Conservation (phyloP, 2,113 vertebrate genomes). For the Notarius lentiginosus region DNA sequence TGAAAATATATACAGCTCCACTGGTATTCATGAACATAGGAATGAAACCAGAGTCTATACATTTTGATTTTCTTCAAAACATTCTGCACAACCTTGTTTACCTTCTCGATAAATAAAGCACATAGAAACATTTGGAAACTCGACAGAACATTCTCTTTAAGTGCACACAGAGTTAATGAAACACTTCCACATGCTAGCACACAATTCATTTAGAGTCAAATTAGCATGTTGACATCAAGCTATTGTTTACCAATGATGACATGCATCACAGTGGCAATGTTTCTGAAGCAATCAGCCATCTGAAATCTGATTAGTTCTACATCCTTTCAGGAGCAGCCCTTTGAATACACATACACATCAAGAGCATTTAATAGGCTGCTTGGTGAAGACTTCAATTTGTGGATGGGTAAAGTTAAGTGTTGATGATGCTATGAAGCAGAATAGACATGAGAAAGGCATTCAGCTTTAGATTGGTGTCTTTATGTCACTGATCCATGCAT, state of each 20-base stretch:
- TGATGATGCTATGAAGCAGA: neutral
- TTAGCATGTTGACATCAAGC: neutral
- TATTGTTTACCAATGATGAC: neutral
- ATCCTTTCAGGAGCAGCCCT: neutral
- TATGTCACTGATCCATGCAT: neutral
- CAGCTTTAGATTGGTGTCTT: neutral
- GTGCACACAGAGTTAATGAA: neutral
- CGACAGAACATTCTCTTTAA: neutral
- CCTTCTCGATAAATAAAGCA: too few relatives aligned
- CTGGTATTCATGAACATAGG: neutral
- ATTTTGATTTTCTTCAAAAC: neutral
- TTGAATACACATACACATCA: neutral
- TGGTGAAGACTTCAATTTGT: neutral
- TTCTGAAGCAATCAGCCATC: neutral
- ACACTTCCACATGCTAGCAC: constrained; percentile 17
- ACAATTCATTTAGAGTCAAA: neutral
- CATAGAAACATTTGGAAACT: too few relatives aligned
- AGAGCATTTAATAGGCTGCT: neutral
- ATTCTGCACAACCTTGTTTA: too few relatives aligned
- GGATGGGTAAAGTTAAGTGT: neutral
- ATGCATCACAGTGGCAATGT: neutral
- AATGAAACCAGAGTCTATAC: neutral
- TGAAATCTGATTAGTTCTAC: constrained; percentile 9
- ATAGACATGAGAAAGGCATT: neutral
- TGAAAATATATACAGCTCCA: neutral